Conservation (phyloP, 2,113 vertebrate genomes). For the Sander vitreus region DNA sequence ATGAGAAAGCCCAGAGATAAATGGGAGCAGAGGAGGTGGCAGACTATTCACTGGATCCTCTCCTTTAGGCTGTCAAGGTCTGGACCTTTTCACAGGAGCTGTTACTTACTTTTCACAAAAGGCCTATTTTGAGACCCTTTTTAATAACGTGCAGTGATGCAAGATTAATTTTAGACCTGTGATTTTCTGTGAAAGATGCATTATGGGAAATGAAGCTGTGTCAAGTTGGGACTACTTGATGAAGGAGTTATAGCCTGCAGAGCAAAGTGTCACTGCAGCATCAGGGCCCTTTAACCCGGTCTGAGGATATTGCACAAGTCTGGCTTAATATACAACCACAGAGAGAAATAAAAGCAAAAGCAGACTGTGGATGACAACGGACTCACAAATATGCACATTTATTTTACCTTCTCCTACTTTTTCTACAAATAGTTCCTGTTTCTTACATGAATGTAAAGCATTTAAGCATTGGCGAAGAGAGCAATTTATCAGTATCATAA, state of each 20-base stretch:
- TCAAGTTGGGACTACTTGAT: conserved; percentile 1
- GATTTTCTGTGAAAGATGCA: neutral
- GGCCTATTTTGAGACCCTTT: conserved; percentile 21
- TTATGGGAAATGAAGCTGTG: conserved; percentile 21
- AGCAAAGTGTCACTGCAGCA: conserved; percentile 24
- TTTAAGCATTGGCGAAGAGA: neutral
- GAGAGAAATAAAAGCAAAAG: conserved; percentile 11
- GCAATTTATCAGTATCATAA: neutral
- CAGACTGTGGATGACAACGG: neutral
- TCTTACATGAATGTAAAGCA: neutral
- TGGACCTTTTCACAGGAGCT: conserved; percentile 15
- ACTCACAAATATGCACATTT: neutral
- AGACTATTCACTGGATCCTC: conserved; percentile 22
- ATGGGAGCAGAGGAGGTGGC: conserved; percentile 30
- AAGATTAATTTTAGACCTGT: neutral
- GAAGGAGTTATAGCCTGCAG: conserved; percentile 10
- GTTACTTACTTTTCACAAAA: conserved; percentile 46
- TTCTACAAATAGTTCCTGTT: neutral
- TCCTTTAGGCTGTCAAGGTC: conserved; percentile 10
- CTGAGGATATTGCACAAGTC: conserved; percentile 47
- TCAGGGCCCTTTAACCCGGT: conserved; percentile 22
- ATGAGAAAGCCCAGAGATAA: conserved; percentile 54
- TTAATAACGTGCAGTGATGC: conserved; percentile 9
- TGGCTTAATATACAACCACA: conserved; percentile 70
- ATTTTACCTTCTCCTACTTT: conserved; percentile 5